Evolutionary conservation across 2,888 invertebrate genomes (phyloP).

Genomic region (Choreutis nemorana): DNA sequence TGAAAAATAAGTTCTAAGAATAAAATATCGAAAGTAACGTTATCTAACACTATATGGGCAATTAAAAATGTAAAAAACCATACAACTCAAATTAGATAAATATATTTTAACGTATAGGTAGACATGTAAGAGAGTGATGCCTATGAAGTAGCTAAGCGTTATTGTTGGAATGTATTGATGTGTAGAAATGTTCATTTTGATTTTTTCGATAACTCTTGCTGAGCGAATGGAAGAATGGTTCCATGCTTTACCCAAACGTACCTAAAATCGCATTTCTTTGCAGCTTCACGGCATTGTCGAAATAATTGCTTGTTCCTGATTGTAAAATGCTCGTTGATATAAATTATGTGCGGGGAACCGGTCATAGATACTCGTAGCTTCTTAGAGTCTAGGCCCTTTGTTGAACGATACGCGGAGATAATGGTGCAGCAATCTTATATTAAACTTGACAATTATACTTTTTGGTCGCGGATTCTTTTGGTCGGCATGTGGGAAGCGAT

Average conservation of each 20-base stretch:
- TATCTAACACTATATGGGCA: no score
- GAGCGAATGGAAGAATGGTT: no score
- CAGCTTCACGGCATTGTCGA: not conserved
- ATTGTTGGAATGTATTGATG: not conserved
- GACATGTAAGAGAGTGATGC: no score
- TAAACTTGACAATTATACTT: not conserved
- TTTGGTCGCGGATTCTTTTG: not conserved
- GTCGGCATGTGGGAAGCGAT: not conserved
- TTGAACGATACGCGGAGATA: not conserved
- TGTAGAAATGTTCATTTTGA: not conserved
- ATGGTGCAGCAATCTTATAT: not conserved
- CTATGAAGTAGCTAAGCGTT: not conserved
- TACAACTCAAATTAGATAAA: no score
- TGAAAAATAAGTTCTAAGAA: no score
- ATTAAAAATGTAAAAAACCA: no score
- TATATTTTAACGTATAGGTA: no score
- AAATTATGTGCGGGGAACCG: not conserved
- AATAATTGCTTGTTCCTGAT: not conserved
- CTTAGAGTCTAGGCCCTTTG: not conserved
- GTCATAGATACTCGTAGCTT: not conserved
- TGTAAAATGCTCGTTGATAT: not conserved
- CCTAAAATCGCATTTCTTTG: not conserved
- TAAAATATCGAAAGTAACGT: no score
- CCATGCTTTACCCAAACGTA: not conserved
- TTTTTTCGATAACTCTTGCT: not conserved